phyloP scores from a whole-genome alignment of 2,113 vertebrate species.

The Asarcornis scutulata region DNA sequence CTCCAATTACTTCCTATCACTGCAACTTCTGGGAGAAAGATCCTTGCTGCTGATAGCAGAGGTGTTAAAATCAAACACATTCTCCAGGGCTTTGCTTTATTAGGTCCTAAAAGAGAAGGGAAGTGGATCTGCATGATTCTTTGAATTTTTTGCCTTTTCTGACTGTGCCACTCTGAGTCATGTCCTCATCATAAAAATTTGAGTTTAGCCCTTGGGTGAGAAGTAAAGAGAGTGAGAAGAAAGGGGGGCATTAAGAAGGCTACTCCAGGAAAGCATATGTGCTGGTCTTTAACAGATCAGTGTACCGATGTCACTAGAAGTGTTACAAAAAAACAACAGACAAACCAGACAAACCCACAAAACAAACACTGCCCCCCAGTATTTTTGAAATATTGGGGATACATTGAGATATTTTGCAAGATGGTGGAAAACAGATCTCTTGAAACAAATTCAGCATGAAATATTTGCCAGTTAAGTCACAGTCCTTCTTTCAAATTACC shows the following conservation, averaged over 20 bases:
- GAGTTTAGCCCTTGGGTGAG: neutral
- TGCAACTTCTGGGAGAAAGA: neutral
- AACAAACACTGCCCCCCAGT: too few species aligned
- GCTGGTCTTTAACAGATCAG: neutral
- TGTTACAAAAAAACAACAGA: neutral
- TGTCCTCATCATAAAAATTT: neutral
- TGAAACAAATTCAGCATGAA: neutral
- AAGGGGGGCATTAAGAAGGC: neutral
- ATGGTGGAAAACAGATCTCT: neutral
- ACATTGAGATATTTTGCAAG: too few species aligned
- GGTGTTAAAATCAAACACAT: neutral
- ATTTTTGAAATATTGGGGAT: too few species aligned
- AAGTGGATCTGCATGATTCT: neutral
- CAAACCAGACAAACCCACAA: too few species aligned
- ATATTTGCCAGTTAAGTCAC: neutral
- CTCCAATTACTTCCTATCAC: neutral
- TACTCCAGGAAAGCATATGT: neutral
- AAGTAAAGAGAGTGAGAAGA: neutral
- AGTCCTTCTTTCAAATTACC: neutral
- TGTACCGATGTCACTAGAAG: neutral
- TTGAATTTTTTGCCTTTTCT: neutral
- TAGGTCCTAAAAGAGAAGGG: neutral
- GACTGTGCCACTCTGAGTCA: neutral
- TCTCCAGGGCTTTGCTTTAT: neutral
- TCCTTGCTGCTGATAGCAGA: neutral